phyloP scores from a whole-genome alignment of 2,797 vertebrate genomes.

The Trichosurus vulpecula region DNA sequence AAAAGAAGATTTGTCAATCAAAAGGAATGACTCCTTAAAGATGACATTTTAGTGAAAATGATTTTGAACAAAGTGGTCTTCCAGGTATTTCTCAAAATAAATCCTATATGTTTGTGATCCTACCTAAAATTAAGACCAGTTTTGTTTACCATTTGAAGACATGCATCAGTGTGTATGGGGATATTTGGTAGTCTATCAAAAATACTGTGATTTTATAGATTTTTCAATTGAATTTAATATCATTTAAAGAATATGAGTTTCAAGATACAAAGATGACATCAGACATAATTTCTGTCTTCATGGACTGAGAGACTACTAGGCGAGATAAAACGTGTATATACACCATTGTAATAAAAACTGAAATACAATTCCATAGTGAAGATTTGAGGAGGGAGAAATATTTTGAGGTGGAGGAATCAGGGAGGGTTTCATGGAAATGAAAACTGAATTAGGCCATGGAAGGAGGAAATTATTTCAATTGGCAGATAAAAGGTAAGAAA shows the following conservation, averaged over 20 bases:
- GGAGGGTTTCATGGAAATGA: too few species aligned
- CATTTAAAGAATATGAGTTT: background rate
- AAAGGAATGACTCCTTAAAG: constrained; percentile 39
- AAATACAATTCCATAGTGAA: too few species aligned
- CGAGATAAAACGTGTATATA: background rate
- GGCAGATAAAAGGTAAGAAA: too few species aligned
- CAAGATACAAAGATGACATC: background rate
- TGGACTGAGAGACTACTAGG: background rate
- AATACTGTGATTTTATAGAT: background rate
- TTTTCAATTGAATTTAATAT: background rate
- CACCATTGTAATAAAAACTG: background rate
- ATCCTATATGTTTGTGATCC: background rate
- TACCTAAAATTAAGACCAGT: background rate
- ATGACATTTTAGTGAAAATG: background rate
- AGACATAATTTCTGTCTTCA: background rate
- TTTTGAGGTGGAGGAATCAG: too few species aligned
- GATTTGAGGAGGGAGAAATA: too few species aligned
- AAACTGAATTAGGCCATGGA: too few species aligned
- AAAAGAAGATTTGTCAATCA: constrained; percentile 31
- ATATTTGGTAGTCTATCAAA: background rate
- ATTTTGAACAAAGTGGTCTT: background rate
- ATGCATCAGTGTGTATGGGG: background rate
- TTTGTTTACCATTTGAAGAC: background rate
- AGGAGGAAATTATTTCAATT: too few species aligned
- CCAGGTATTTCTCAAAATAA: background rate